Conservation (phyloP, 2,888 invertebrate genomes). For the Operophtera brumata region DNA sequence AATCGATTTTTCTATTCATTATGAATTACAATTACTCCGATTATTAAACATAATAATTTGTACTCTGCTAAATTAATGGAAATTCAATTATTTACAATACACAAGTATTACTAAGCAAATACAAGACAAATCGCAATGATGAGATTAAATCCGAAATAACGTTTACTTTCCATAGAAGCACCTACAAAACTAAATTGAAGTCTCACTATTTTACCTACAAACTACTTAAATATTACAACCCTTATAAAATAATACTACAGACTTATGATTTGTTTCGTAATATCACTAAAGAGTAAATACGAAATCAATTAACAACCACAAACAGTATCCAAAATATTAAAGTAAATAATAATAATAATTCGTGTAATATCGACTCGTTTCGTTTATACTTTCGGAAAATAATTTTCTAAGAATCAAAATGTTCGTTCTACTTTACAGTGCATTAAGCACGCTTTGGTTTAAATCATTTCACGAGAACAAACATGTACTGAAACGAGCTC, state of each 20-base stretch:
- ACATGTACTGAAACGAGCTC: slow-evolving; percentile 26
- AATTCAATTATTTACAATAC: slow-evolving; percentile 70
- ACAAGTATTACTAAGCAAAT: slow-evolving; percentile 49
- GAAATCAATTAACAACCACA: slow-evolving; percentile 31
- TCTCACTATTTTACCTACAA: slow-evolving; percentile 59
- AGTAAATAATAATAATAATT: slow-evolving; percentile 31
- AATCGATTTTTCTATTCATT: slow-evolving; percentile 37
- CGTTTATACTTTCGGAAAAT: slow-evolving; percentile 30
- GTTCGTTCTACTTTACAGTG: slow-evolving; percentile 14
- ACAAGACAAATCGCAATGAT: slow-evolving; percentile 48
- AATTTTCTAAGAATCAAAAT: slow-evolving; percentile 14
- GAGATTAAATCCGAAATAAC: slow-evolving; percentile 49
- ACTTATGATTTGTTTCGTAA: slow-evolving; percentile 43
- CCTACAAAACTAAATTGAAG: slow-evolving; percentile 61
- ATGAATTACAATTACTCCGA: slow-evolving; percentile 51
- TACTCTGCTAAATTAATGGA: slow-evolving; percentile 76
- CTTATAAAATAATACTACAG: slow-evolving; percentile 60
- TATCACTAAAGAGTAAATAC: slow-evolving; percentile 21
- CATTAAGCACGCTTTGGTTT: slow-evolving; percentile 24
- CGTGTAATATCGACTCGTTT: slow-evolving; percentile 37
- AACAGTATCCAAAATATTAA: slow-evolving; percentile 38
- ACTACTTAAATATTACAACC: slow-evolving; percentile 62
- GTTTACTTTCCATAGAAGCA: slow-evolving; percentile 50
- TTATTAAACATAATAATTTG: slow-evolving; percentile 70
- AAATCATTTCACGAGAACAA: slow-evolving; percentile 18